phyloP scores from a whole-genome alignment of 2,113 vertebrate genomes.

The Cyprinus carpio region DNA sequence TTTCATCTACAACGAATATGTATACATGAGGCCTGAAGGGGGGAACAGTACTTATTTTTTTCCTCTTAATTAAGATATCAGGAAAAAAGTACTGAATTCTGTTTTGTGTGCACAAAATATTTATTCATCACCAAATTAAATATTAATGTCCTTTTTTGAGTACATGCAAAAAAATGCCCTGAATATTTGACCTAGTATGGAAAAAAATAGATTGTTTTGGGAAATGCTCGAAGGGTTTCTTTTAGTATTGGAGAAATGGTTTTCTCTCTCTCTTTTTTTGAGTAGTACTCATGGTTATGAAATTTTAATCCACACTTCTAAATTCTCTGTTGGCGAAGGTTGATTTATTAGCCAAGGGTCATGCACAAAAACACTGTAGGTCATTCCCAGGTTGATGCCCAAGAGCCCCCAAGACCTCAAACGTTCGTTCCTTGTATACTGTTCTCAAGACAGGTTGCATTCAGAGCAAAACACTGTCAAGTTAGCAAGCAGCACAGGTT shows the following conservation, averaged over 20 bases:
- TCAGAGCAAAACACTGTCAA: not conserved
- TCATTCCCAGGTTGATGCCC: constrained; percentile 8
- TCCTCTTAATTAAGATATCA: constrained; percentile 51
- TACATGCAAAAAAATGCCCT: constrained; percentile 36
- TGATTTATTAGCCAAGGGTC: constrained; percentile 51
- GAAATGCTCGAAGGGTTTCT: constrained; percentile 37
- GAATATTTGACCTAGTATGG: constrained; percentile 55
- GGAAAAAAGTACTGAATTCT: constrained; percentile 53
- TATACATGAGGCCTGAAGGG: constrained; percentile 24
- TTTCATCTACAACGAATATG: constrained; percentile 47
- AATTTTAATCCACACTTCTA: constrained; percentile 58
- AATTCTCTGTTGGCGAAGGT: constrained; percentile 30
- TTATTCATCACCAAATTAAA: constrained; percentile 55
- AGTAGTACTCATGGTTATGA: constrained; percentile 45
- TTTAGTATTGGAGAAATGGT: constrained; percentile 48
- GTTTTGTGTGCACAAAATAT: constrained; percentile 42
- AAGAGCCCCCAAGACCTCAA: constrained; percentile 10
- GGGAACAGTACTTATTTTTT: not conserved
- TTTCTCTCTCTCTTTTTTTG: not conserved
- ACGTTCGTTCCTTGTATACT: constrained; percentile 2
- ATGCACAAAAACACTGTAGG: constrained; percentile 50
- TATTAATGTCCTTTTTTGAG: constrained; percentile 53
- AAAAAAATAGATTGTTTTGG: constrained; percentile 9
- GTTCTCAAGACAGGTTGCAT: not conserved
- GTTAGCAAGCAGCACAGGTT: constrained; percentile 24